Conservation (phyloP, 2,888 invertebrate genomes). For the Orchesella flavescens region DNA sequence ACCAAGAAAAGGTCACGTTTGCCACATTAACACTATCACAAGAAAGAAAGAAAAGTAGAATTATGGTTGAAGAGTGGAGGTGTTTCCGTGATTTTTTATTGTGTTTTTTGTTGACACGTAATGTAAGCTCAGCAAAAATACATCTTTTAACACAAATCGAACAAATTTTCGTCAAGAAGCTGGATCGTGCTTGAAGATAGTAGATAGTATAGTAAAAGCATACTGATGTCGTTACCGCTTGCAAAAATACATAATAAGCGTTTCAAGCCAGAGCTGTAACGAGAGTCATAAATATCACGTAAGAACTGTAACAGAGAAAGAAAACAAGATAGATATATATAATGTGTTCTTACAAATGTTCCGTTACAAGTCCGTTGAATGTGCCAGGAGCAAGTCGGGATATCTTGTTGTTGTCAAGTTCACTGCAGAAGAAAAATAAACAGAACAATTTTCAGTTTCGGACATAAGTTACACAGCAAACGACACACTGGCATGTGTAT, state of each 20-base stretch:
- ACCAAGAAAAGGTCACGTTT: background rate
- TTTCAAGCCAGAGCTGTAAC: background rate
- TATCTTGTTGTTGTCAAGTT: slow-evolving; percentile 71
- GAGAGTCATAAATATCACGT: background rate
- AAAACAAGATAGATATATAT: background rate
- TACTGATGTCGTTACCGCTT: too few relatives aligned
- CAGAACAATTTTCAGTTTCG: background rate
- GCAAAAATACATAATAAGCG: background rate
- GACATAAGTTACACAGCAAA: too few relatives aligned
- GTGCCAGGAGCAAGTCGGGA: slow-evolving; percentile 78
- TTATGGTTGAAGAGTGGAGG: too few relatives aligned
- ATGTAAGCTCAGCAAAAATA: background rate
- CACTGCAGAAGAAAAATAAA: slow-evolving; percentile 59
- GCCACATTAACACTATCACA: background rate
- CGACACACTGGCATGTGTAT: too few relatives aligned
- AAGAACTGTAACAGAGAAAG: background rate
- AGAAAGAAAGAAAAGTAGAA: too few relatives aligned
- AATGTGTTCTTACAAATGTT: slow-evolving; percentile 68
- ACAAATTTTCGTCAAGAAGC: too few relatives aligned
- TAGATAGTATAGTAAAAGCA: too few relatives aligned
- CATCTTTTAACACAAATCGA: too few relatives aligned
- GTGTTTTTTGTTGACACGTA: background rate
- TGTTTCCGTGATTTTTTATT: too few relatives aligned
- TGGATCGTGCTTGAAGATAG: too few relatives aligned
- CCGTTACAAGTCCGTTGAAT: slow-evolving; percentile 77